A percentile compares a stretch with the other conserved stretches of the same genome.
Evolutionary conservation across 2,113 vertebrate species (phyloP).

Genomic region (Epinephelus fuscoguttatus): DNA sequence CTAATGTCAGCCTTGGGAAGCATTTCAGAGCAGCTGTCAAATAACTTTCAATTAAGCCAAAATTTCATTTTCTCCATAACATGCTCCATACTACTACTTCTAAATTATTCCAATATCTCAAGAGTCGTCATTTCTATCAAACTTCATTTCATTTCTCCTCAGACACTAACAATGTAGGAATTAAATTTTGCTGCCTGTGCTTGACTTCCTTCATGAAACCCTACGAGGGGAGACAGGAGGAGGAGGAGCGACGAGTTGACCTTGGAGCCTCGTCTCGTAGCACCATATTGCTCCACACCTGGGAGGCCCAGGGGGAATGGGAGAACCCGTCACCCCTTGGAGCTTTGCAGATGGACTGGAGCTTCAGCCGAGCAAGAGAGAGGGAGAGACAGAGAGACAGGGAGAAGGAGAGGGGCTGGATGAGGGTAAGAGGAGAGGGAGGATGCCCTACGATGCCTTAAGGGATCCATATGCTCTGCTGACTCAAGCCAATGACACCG

Average conservation of each 20-base stretch:
- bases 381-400: neutral
- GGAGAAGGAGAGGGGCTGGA: conserved; percentile 1
- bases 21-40: conserved; percentile 25
- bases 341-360: conserved; percentile 70
- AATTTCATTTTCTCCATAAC: conserved; percentile 25
- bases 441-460: conserved; percentile 39
- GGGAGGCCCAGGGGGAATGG: conserved; percentile 41
- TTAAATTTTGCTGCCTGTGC: neutral
- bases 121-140: neutral
- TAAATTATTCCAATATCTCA: conserved; percentile 21
- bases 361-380: neutral
- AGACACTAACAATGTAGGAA: neutral
- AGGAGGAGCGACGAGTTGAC: conserved; percentile 22
- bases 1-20: conserved; percentile 15
- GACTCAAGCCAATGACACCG: conserved; percentile 57
- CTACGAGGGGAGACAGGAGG: neutral
- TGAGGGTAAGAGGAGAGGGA: conserved; percentile 4
- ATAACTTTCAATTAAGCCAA: conserved; percentile 21
- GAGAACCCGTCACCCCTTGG: conserved; percentile 33
- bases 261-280: conserved; percentile 33
- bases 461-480: conserved; percentile 75
- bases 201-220: neutral
- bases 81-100: neutral
- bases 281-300: conserved; percentile 76
- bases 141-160: neutral